Evolutionary conservation across 2,888 invertebrate species (phyloP).

Genomic region (Ischnus inquisitorius): DNA sequence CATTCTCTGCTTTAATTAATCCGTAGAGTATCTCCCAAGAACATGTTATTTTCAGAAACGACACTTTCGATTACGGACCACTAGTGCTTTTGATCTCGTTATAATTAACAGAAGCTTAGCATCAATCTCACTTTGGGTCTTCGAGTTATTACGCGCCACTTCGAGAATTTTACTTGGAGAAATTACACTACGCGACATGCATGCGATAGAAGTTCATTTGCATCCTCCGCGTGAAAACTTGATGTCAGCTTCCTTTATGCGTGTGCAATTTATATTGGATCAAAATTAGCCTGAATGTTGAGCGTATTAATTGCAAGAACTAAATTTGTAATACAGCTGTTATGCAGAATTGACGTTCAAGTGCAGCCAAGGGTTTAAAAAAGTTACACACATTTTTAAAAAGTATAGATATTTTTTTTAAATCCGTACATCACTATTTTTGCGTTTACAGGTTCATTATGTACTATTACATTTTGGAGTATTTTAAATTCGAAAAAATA

Average conservation of each 20-base stretch:
- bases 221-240: background rate
- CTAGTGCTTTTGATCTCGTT: background rate
- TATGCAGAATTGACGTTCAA: too few relatives aligned
- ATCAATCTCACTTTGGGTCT: background rate
- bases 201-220: background rate
- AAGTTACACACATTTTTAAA: too few relatives aligned
- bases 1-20: too few relatives aligned
- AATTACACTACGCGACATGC: background rate
- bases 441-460: too few relatives aligned
- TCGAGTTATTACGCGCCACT: background rate
- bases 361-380: too few relatives aligned
- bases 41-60: background rate
- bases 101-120: background rate
- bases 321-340: background rate
- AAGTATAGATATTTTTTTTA: too few relatives aligned
- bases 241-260: background rate
- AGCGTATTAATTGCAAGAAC: background rate
- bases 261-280: background rate
- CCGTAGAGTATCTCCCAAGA: background rate
- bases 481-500: too few relatives aligned
- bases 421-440: too few relatives aligned
- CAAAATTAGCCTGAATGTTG: background rate
- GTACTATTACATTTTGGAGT: too few relatives aligned
- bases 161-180: background rate
- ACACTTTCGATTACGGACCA: background rate